Percentiles rank a stretch among this genome's conserved stretches.
Evolutionary conservation across 1,140 invertebrate species (phyloP).

Genomic region (Tenebrio molitor): DNA sequence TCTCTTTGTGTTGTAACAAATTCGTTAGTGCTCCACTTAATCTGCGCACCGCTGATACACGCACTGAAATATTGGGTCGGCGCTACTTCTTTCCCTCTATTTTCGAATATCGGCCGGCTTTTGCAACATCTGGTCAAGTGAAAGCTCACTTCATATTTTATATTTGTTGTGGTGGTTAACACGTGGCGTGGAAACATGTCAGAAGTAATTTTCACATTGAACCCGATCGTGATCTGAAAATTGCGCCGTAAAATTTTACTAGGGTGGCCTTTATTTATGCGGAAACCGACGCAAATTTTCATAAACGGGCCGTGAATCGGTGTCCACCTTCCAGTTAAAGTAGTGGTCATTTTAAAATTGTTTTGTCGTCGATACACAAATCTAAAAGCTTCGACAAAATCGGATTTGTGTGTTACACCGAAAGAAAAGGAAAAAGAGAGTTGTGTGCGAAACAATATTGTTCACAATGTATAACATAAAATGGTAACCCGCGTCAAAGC

Average conservation of each 20-base stretch:
- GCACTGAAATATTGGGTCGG: conserved; percentile 15
- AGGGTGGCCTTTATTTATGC: no score
- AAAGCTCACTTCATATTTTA: conserved; percentile 24
- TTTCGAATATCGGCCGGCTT: conserved; percentile 8
- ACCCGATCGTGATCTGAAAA: conserved; percentile 4
- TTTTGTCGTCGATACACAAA: no score
- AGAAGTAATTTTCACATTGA: conserved; percentile 12
- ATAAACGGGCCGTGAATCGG: no score
- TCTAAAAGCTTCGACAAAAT: no score
- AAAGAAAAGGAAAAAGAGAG: no score
- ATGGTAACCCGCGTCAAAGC: no score
- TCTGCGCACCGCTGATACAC: conserved; percentile 2
- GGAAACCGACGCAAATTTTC: no score
- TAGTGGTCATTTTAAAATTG: no score
- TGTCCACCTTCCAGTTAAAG: no score
- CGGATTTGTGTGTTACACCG: no score
- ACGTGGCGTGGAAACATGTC: conserved; percentile 2
- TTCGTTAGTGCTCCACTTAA: conserved; percentile 22
- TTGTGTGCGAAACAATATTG: no score
- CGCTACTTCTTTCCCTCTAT: not conserved
- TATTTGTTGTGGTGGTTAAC: conserved; percentile 23
- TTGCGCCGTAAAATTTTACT: not conserved
- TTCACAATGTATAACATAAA: no score
- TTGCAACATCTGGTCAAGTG: conserved; percentile 28
- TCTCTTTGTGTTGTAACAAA: conserved; percentile 16